Conservation (phyloP, 2,797 vertebrate genomes). For the Rhodeus uyekii region DNA sequence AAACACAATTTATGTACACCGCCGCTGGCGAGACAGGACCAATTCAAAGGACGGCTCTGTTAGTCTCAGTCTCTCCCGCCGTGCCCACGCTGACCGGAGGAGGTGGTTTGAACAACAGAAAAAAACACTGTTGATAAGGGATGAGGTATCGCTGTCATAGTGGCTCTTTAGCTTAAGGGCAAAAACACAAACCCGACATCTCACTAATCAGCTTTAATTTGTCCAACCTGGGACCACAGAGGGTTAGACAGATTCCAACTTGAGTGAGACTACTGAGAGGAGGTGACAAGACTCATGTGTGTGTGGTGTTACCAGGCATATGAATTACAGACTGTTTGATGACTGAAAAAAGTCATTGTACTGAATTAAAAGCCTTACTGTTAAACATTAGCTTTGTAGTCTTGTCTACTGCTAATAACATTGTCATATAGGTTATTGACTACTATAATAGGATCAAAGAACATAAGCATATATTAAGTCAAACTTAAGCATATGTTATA, state of each 20-base stretch:
- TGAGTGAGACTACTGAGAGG: background rate
- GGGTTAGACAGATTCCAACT: slow-evolving; percentile 69
- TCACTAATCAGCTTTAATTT: slow-evolving; percentile 73
- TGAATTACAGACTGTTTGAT: slow-evolving; percentile 12
- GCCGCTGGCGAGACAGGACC: slow-evolving; percentile 67
- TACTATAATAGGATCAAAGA: background rate
- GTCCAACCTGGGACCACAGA: slow-evolving; percentile 66
- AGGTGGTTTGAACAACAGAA: slow-evolving; percentile 51
- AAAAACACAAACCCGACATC: slow-evolving; percentile 64
- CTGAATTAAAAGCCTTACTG: background rate
- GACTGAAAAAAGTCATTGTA: slow-evolving; percentile 2
- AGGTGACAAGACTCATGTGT: slow-evolving; percentile 33
- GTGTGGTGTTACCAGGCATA: slow-evolving; percentile 18
- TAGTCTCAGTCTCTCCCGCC: slow-evolving; percentile 45
- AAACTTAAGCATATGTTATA: background rate
- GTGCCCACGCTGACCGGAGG: slow-evolving; percentile 59
- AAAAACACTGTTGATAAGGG: slow-evolving; percentile 50
- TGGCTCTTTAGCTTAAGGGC: slow-evolving; percentile 55
- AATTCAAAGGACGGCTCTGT: slow-evolving; percentile 51
- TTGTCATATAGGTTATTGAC: no score
- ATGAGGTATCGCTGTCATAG: slow-evolving; percentile 58
- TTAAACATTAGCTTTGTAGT: background rate
- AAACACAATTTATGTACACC: slow-evolving; percentile 71
- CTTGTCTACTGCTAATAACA: background rate
- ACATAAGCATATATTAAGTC: background rate